Evolutionary conservation across 2,113 vertebrate species (phyloP), one percentile per base, ranked within the genome.

Genomic region (Rhinoderma darwinii): DNA sequence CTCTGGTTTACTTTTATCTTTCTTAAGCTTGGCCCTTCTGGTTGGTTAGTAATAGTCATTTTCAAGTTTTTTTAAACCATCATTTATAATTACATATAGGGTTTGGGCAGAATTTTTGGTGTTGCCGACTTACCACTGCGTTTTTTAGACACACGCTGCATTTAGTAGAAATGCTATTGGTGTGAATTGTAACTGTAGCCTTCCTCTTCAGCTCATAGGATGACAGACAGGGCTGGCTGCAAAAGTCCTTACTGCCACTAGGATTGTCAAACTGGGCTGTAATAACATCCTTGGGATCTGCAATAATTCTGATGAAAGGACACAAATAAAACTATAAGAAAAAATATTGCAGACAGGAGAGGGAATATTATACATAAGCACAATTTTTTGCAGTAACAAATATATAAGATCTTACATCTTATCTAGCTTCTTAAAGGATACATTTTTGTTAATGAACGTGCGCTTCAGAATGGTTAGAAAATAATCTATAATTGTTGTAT

Each of bases 111-210:
- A 25, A 14, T 22, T 63, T 41, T 39, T 35, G 15, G 20, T 10
- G 35, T 72, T 11, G 18, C 2, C 37, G 39, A 86, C 93, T 96
- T 94, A 99, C 98, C 79, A 95, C 88, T 63, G 96, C 94, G 0
- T 92, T 92, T 93, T 95, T 98, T 90, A 95, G 95, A 93, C 98
- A 99, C 93, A 98, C 95, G 93, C 96, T 97, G 95, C 98, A 99
- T 89, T 96, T 94, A 25, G 95, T 95, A 90, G 95, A 95, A 90
- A 97, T 96, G 56, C 93, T 93, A 86, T 90, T 94, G 68, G 93
- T 89, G 47, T 94, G 91, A 83, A 93, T 91, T 8, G 94, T 91
- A 41, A 92, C 87, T 32, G 96, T 87, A n/a, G 95, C 92, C 72
- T 94, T 96, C 89, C 93, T 96, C 90, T 96, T 97, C 90, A 93